phyloP scores from a whole-genome alignment of 2,888 invertebrate genomes.

The Nowickia ferox region DNA sequence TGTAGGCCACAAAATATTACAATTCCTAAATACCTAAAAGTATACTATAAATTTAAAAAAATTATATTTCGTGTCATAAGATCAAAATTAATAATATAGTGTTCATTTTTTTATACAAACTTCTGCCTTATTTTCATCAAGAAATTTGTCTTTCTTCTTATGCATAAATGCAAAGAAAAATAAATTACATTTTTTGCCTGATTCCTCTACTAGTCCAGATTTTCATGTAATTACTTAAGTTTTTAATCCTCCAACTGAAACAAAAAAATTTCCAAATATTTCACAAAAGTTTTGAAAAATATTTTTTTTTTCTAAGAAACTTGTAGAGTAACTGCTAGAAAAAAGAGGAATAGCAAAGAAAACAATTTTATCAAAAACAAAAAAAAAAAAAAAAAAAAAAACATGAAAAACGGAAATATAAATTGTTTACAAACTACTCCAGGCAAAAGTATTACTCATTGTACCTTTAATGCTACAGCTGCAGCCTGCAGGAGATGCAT shows the following conservation, averaged over 20 bases:
- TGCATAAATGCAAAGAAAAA: constrained; percentile 6
- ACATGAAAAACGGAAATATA: constrained; percentile 38
- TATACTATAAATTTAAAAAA: constrained; percentile 37
- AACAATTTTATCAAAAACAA: constrained; percentile 26
- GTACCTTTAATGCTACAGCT: constrained; percentile 21
- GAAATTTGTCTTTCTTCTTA: constrained; percentile 24
- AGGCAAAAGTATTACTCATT: constrained; percentile 66
- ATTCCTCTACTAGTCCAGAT: constrained; percentile 41
- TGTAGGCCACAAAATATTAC: neutral
- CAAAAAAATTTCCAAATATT: constrained; percentile 34
- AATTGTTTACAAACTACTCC: constrained; percentile 69
- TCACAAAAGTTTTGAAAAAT: constrained; percentile 21
- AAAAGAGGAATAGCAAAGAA: neutral
- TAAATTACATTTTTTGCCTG: constrained; percentile 27
- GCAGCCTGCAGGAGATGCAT: constrained; percentile 9
- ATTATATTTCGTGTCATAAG: constrained; percentile 41
- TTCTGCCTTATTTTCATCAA: constrained; percentile 30
- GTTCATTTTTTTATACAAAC: constrained; percentile 35
- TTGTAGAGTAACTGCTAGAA: neutral
- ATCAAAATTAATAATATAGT: constrained; percentile 46
- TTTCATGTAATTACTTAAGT: constrained; percentile 68
- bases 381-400: constrained; percentile 17
- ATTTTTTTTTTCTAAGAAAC: constrained; percentile 35
- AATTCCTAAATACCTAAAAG: constrained; percentile 9
- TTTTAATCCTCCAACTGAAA: constrained; percentile 52